Percentiles rank a stretch among this genome's conserved stretches.
These are phyloP conservation scores for Cynopterus sphinx DNA, from an alignment of 2,797 vertebrate species.

Conservation along the genomic window DNA sequence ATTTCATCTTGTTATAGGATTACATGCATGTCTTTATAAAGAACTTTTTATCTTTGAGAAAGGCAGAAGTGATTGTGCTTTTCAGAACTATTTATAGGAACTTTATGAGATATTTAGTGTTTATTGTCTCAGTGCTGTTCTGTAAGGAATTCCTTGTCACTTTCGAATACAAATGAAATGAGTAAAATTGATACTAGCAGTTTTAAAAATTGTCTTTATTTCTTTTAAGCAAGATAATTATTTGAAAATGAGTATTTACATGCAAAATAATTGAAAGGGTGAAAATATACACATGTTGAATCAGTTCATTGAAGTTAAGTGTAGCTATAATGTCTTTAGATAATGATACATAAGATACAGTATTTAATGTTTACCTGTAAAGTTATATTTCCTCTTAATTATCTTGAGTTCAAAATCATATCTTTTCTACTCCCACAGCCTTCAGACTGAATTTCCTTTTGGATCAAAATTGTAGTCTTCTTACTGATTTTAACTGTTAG, in stretches of 20 bases:
- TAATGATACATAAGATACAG: not conserved
- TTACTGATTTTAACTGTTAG: slow-evolving; percentile 16
- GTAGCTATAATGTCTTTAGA: slow-evolving; percentile 12
- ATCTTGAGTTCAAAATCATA: not conserved
- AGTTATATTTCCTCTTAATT: slow-evolving; percentile 20
- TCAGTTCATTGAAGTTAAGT: not conserved
- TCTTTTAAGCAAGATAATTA: not conserved
- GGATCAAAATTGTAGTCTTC: not conserved
- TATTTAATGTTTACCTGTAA: not conserved
- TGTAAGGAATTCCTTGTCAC: not conserved
- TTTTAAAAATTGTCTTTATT: not conserved
- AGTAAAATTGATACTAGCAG: not conserved
- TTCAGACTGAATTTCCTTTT: slow-evolving; percentile 3
- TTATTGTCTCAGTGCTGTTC: not conserved
- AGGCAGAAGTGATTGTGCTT: not conserved
- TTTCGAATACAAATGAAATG: slow-evolving; percentile 30
- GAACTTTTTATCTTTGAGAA: slow-evolving; percentile 33
- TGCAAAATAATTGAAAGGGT: not conserved
- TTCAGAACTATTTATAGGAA: not conserved
- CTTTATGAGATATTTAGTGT: not conserved
- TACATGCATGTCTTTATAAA: not conserved
- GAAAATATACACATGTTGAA: not conserved
- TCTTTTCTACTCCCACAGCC: not conserved
- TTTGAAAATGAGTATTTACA: not conserved
- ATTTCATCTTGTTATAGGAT: not conserved